Conservation (phyloP, 2,888 invertebrate genomes). For the Perizoma flavofasciatum region DNA sequence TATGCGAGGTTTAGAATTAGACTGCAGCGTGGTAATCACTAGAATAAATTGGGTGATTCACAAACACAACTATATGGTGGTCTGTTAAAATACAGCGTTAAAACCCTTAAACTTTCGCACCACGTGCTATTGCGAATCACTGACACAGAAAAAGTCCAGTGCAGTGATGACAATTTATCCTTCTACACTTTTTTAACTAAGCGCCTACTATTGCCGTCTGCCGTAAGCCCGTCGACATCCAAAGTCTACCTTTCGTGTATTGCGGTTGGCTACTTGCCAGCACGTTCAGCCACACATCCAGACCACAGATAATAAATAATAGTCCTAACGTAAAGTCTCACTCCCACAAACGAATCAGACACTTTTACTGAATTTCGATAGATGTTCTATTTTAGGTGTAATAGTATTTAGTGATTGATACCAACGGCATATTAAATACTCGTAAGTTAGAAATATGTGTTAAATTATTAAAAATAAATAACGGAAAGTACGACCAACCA, state of each 20-base stretch:
- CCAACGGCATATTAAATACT: too few species aligned
- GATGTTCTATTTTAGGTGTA: too few species aligned
- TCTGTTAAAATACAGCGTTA: too few species aligned
- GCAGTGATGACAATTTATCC: constrained; percentile 28
- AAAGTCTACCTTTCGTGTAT: constrained; percentile 54
- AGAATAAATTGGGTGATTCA: too few species aligned
- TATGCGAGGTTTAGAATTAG: too few species aligned
- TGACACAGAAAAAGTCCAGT: constrained; percentile 23
- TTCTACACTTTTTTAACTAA: constrained; percentile 29
- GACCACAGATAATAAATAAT: constrained; percentile 6
- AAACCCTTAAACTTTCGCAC: background rate
- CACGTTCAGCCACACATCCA: constrained; percentile 61
- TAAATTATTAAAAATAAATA: too few species aligned
- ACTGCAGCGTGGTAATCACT: too few species aligned
- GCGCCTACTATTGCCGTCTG: constrained; percentile 37
- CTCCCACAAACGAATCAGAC: constrained; percentile 3
- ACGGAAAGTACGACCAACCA: too few species aligned
- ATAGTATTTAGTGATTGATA: too few species aligned
- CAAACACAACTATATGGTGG: too few species aligned
- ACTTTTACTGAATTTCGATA: background rate
- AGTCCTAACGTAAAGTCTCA: constrained; percentile 8
- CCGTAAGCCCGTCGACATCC: constrained; percentile 34
- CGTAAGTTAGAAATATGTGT: too few species aligned
- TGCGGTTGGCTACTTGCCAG: constrained; percentile 72
- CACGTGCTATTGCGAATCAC: constrained; percentile 6